phyloP scores from a whole-genome alignment of 2,888 invertebrate species.

The Neoaliturus tenellus region DNA sequence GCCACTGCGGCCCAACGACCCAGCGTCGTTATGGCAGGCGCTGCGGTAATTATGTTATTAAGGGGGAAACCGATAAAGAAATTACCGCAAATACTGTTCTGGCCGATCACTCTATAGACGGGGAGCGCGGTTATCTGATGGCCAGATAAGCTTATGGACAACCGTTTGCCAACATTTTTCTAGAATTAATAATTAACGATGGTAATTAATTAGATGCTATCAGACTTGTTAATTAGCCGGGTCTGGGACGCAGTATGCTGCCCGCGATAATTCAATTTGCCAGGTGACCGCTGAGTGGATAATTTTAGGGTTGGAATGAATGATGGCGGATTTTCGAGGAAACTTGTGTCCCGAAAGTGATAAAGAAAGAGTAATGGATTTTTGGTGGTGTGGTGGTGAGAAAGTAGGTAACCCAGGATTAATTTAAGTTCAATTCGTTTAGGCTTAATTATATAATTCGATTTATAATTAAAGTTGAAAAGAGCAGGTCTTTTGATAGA shows the following conservation, averaged over 20 bases:
- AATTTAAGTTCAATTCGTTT: too few relatives aligned
- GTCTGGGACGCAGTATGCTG: slow-evolving; percentile 17
- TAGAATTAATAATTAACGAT: slow-evolving; percentile 26
- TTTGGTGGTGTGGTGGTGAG: too few relatives aligned
- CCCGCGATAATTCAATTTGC: slow-evolving; percentile 31
- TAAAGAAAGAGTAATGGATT: too few relatives aligned
- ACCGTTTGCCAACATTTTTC: slow-evolving; percentile 15
- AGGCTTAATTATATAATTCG: too few relatives aligned
- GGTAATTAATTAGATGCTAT: slow-evolving; percentile 34
- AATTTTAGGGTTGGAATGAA: neutral
- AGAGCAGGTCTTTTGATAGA: too few relatives aligned
- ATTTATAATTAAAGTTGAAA: too few relatives aligned
- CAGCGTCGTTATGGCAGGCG: neutral
- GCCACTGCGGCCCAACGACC: neutral
- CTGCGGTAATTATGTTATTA: slow-evolving; percentile 40
- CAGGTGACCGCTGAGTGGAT: neutral
- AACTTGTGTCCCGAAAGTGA: too few relatives aligned
- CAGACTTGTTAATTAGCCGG: neutral
- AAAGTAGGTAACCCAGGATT: too few relatives aligned
- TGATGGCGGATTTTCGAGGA: neutral
- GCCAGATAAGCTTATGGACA: slow-evolving; percentile 2
- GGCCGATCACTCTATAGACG: neutral
- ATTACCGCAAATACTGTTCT: slow-evolving; percentile 35
- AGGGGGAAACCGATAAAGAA: slow-evolving; percentile 30
- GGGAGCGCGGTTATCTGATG: slow-evolving; percentile 12